Base-by-base conservation (phyloP, 2,113 vertebrate species). In the Circaetus cinerascens region DNA sequence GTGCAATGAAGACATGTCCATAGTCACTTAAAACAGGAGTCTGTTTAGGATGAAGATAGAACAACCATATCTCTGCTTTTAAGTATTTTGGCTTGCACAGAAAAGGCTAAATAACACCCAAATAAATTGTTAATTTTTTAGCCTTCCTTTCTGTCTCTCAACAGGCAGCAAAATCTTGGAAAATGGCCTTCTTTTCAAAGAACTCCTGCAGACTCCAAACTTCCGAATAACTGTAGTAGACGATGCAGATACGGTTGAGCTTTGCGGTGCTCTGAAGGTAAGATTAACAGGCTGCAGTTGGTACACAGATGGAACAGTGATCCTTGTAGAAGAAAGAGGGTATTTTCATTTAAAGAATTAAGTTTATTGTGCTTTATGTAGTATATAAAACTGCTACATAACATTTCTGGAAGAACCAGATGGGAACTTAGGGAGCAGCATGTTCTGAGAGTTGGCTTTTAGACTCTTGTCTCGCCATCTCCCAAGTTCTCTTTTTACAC, bases 181-280 rank as follows among this genome's bases (percentile, higher is more conserved):
- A 92, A 99, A 99, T 2, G 99, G 99, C 46, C 97, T 98, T 66
- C 98, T 99, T 82, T 99, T 99, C 97, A 99, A 99, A 95, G 99
- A 99, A 69, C 99, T 99, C 67, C 96, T 99, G 79, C 99, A 99
- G 96, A 99, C 99, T 12, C 98, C 99, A 34, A 99, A 99, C 95
- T 99, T 99, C 82, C 97, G 99, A 66, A 99, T 99, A 77, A 99
- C 98, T 2, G 99, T 99, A 43, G 99, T 99, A 32, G 98, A 99
- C 0, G 99, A 99, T 41, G 99, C 98, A 7, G 99, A 99, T 91
- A 99, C 99, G 0, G 99, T 99, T 62, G 99, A 99, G 90, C 98
- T 99, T 7, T 99, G 99, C 75, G 99, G 99, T 38, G 99, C 99
- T 59, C 97, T 99, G 40, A 99, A 99, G 98, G 99, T 99, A 96